Evolutionary conservation across 2,113 vertebrate genomes (phyloP).

Genomic region (Sinocyclocheilus anophthalmus): DNA sequence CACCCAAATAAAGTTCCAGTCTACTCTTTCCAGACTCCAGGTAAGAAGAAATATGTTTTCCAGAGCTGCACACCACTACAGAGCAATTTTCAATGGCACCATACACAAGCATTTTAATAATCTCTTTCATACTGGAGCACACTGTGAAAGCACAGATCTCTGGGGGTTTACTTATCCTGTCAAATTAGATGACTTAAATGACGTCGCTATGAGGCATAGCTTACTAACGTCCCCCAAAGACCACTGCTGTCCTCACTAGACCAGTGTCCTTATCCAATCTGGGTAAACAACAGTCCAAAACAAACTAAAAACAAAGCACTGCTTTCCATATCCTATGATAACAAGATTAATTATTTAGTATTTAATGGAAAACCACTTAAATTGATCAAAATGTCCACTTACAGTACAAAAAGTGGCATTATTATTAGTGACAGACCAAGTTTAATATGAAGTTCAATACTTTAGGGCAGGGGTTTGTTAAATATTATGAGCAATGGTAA

Average conservation of each 20-base stretch:
- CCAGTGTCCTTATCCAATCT: neutral
- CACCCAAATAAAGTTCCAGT: neutral
- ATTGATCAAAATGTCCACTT: no score
- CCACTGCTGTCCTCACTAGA: neutral
- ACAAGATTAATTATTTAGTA: no score
- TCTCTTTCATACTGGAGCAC: neutral
- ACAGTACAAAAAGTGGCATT: no score
- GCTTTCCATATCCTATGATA: no score
- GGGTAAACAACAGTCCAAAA: neutral
- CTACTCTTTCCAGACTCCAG: neutral
- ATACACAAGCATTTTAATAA: neutral
- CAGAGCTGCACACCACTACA: neutral
- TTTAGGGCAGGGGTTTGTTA: no score
- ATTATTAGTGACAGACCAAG: no score
- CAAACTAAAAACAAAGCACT: neutral
- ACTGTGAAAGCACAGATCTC: neutral
- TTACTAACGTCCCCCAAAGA: neutral
- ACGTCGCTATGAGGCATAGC: neutral
- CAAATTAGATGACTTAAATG: slow-evolving; percentile 11
- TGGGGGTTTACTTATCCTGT: slow-evolving; percentile 11
- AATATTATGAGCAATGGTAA: no score
- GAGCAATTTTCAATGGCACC: neutral
- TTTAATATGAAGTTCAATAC: no score
- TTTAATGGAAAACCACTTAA: no score
- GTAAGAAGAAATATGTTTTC: slow-evolving; percentile 10